phyloP scores from a whole-genome alignment of 1,140 invertebrate genomes.

The Paralvinella palmiformis region DNA sequence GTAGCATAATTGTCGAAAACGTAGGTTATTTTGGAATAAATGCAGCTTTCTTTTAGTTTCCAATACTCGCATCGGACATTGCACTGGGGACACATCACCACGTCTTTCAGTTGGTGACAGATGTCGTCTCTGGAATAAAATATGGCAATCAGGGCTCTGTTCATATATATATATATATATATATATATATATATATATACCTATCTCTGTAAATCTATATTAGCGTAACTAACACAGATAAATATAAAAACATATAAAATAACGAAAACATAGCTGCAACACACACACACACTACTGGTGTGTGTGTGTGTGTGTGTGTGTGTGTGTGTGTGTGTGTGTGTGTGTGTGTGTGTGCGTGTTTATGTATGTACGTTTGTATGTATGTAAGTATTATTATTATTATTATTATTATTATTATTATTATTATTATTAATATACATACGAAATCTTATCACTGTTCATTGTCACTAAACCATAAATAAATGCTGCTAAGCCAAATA shows the following conservation, averaged over 20 bases:
- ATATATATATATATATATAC: no score
- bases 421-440: no score
- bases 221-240: no score
- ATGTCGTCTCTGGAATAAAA: slow-evolving; percentile 15
- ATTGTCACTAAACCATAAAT: slow-evolving; percentile 70
- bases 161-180: no score
- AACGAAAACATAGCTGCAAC: no score
- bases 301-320: neutral
- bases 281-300: no score
- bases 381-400: no score
- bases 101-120: slow-evolving; percentile 2
- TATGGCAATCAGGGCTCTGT: no score
- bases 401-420: no score
- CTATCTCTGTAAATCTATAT: no score
- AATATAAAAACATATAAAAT: no score
- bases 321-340: neutral
- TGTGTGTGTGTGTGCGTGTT: neutral
- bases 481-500: slow-evolving; percentile 56
- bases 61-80: slow-evolving; percentile 68
- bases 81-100: slow-evolving; percentile 48
- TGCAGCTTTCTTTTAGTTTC: slow-evolving; percentile 73
- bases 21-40: slow-evolving; percentile 84
- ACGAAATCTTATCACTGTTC: no score
- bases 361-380: neutral
- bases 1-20: slow-evolving; percentile 95